A percentile compares a stretch with the other conserved stretches of the same genome.
Evolutionary conservation across 2,113 vertebrate species (phyloP).

Genomic region (Lanius collurio): DNA sequence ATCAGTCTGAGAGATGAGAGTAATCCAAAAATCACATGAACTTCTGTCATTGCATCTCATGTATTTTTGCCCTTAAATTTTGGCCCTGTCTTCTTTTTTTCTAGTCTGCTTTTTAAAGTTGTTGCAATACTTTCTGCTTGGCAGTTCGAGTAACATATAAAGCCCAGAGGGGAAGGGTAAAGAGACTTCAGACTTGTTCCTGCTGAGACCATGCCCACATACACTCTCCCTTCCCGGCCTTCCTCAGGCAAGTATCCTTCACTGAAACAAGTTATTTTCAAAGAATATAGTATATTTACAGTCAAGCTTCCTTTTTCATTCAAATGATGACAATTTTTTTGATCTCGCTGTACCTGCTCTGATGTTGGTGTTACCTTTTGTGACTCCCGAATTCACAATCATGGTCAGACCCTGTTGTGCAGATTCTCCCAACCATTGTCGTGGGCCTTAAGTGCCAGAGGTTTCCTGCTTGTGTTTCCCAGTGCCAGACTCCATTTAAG

Average conservation of each 20-base stretch:
- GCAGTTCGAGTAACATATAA: background rate
- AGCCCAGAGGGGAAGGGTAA: background rate
- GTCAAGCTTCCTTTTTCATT: background rate
- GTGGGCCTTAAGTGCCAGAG: background rate
- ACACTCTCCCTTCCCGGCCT: rapidly evolving
- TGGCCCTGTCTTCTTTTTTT: background rate
- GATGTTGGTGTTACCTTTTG: background rate
- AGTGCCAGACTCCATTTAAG: background rate
- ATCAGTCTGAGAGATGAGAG: background rate
- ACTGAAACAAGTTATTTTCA: background rate
- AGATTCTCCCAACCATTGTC: background rate
- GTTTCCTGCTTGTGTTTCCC: background rate
- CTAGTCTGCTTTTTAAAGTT: background rate
- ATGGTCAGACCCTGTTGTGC: rapidly evolving
- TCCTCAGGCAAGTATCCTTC: background rate
- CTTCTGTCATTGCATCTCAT: background rate
- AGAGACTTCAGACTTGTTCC: background rate
- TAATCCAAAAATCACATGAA: background rate
- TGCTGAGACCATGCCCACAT: background rate
- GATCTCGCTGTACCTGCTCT: background rate
- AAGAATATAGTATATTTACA: background rate
- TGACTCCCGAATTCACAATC: background rate
- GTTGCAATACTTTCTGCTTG: background rate
- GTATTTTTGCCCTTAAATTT: background rate
- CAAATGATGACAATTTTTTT: background rate